Percentiles rank a stretch among this genome's conserved stretches.
Evolutionary conservation across 1,140 invertebrate species (phyloP).

Genomic region (Camponotus vicinus): DNA sequence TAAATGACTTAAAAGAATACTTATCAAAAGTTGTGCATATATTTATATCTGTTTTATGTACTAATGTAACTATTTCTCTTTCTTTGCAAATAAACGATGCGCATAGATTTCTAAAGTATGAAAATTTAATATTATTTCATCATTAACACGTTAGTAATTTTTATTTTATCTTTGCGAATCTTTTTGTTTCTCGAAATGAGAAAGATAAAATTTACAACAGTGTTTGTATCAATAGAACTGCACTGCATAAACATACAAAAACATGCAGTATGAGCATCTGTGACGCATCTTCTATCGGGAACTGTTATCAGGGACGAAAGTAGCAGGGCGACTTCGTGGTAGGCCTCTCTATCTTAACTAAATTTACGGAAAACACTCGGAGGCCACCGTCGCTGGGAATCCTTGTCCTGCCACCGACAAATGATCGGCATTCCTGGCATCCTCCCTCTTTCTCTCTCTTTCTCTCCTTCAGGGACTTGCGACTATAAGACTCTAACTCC

Average conservation of each 20-base stretch:
- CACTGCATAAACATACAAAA: background rate
- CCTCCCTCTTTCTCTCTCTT: slow-evolving; percentile 15
- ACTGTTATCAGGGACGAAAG: slow-evolving; percentile 61
- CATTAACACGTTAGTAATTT: background rate
- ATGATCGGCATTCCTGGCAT: slow-evolving; percentile 73
- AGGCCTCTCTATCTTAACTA: slow-evolving; percentile 78
- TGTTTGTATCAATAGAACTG: background rate
- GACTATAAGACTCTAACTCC: slow-evolving; percentile 34
- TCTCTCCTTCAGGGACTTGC: background rate
- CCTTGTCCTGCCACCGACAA: slow-evolving; percentile 75
- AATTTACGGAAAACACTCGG: slow-evolving; percentile 79
- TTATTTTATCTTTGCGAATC: background rate
- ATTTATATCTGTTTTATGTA: background rate
- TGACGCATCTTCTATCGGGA: slow-evolving; percentile 9
- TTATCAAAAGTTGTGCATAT: background rate
- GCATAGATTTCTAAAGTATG: background rate
- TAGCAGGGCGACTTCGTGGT: slow-evolving; percentile 71
- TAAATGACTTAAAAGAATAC: slow-evolving; percentile 12
- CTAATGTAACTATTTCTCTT: background rate
- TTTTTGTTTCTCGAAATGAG: slow-evolving; percentile 7
- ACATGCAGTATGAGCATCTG: background rate
- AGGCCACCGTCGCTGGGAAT: slow-evolving; percentile 73
- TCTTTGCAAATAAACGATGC: background rate
- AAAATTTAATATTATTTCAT: slow-evolving; percentile 6
- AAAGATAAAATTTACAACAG: background rate